A percentile compares a stretch with the other conserved stretches of the same genome.
These are phyloP conservation scores for Manis pentadactyla DNA, from an alignment of 2,797 vertebrate species.

Conservation along the genomic window DNA sequence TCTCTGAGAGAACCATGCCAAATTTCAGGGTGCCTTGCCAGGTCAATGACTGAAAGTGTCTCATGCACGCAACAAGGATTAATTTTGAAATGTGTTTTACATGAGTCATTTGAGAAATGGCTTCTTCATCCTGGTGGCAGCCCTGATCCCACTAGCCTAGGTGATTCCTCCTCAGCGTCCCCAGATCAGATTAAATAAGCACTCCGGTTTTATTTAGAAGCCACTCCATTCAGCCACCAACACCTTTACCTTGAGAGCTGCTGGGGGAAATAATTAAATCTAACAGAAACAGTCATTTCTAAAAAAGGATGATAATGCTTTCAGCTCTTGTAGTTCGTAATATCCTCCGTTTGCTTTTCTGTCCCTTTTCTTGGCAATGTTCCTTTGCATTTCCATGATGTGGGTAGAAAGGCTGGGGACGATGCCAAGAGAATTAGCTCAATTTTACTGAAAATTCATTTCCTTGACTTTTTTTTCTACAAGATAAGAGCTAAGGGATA, in stretches of 20 bases:
- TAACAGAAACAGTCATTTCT: constrained; percentile 17
- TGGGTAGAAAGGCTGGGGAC: background rate
- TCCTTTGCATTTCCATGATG: background rate
- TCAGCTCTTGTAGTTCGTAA: background rate
- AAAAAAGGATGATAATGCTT: background rate
- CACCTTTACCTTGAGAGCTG: background rate
- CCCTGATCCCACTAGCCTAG: background rate
- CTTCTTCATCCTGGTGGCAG: background rate
- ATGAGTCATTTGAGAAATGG: background rate
- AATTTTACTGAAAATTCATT: constrained; percentile 55
- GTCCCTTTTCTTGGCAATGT: background rate
- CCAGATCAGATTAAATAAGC: background rate
- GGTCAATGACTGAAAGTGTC: background rate
- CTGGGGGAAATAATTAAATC: background rate
- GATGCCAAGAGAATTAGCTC: constrained; percentile 15
- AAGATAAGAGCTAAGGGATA: constrained; percentile 12
- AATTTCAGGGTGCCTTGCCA: background rate
- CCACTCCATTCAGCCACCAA: background rate
- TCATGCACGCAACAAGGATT: background rate
- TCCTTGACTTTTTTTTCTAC: constrained; percentile 26
- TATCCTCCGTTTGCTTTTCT: background rate
- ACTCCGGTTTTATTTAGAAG: background rate
- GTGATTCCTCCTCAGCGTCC: background rate
- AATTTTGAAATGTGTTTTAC: background rate
- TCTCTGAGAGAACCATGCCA: background rate